phyloP scores from a whole-genome alignment of 2,113 vertebrate species.

The Thalassarche chlororhynchos region DNA sequence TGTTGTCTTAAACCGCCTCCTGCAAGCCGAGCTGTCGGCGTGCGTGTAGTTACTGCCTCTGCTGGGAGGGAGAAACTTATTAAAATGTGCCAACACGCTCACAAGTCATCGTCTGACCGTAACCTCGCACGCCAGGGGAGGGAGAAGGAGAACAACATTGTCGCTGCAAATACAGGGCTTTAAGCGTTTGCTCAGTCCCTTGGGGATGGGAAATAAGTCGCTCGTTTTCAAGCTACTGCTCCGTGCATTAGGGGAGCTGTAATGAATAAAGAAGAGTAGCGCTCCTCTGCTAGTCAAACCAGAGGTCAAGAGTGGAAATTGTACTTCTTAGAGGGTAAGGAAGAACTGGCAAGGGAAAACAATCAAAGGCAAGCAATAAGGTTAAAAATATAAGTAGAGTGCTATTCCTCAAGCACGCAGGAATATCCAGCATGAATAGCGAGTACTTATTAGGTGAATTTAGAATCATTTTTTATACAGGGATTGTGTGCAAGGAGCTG shows the following conservation, averaged over 20 bases:
- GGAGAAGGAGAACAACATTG: neutral
- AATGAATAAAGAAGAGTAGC: neutral
- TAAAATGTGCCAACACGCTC: neutral
- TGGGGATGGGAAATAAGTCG: neutral
- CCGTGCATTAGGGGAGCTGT: neutral
- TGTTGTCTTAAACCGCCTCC: neutral
- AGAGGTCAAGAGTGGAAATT: neutral
- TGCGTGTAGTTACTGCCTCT: neutral
- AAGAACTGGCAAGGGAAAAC: neutral
- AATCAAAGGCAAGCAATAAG: neutral
- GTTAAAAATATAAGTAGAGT: neutral
- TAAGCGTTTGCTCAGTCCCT: neutral
- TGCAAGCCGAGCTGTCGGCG: neutral
- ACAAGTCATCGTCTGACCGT: neutral
- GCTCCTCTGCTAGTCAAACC: neutral
- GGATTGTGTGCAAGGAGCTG: neutral
- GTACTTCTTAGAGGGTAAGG: neutral
- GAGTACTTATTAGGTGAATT: neutral
- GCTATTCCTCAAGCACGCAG: neutral
- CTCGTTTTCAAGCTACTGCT: neutral
- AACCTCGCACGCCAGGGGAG: accelerated
- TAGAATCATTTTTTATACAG: neutral
- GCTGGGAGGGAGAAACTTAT: neutral
- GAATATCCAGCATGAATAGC: neutral
- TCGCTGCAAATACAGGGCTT: accelerated